phyloP scores from a whole-genome alignment of 2,113 vertebrate species.

The Cygnus buccinator region DNA sequence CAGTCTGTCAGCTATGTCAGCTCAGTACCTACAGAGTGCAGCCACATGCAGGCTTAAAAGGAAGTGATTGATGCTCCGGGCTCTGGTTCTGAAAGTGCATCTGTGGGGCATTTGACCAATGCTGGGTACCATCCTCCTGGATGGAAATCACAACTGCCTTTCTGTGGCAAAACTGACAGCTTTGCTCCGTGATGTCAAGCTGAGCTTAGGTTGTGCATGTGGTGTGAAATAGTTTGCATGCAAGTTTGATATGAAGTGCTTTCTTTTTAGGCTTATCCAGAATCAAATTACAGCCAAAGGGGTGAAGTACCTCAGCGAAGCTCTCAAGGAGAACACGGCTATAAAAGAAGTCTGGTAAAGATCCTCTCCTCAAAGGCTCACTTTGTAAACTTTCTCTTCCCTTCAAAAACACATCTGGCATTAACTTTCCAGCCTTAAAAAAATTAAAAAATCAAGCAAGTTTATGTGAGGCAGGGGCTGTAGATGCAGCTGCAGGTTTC shows the following conservation, averaged over 20 bases:
- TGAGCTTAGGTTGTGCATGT: fast-evolving
- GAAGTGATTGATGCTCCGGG: not conserved
- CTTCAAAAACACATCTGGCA: not conserved
- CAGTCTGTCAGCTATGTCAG: not conserved
- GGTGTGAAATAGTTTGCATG: not conserved
- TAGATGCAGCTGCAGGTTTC: not conserved
- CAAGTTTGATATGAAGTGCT: not conserved
- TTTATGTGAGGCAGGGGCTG: not conserved
- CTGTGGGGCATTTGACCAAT: not conserved
- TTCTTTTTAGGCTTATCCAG: constrained; percentile 80
- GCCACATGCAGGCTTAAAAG: not conserved
- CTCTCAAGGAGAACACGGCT: constrained; percentile 74
- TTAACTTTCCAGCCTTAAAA: not conserved
- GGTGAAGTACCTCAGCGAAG: constrained; percentile 65
- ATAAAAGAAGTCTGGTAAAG: constrained; percentile 83
- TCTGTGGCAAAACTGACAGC: not conserved
- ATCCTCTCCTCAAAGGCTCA: not conserved
- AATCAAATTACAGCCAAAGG: constrained; percentile 81
- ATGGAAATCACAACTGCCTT: not conserved
- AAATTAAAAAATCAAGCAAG: not conserved
- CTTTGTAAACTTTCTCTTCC: not conserved
- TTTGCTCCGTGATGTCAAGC: not conserved
- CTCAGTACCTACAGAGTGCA: constrained; percentile 4
- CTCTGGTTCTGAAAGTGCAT: not conserved
- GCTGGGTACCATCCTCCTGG: not conserved